A percentile compares a stretch with the other conserved stretches of the same genome.
phyloP scores from a whole-genome alignment of 2,888 invertebrate species.

The Lasioglossum oenotherae region DNA sequence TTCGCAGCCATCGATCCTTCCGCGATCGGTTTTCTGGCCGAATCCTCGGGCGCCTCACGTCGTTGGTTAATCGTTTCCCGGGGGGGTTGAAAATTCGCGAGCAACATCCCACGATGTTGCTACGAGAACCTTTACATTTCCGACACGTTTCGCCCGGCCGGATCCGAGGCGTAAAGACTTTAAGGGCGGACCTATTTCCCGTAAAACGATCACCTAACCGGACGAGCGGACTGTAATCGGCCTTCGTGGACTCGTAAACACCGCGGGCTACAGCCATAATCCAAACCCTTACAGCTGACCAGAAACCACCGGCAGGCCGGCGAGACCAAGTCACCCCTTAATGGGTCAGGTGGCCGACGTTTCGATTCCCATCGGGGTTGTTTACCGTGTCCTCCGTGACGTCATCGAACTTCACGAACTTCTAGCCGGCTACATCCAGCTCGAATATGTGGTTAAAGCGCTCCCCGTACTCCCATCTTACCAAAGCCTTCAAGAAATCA shows the following conservation, averaged over 20 bases:
- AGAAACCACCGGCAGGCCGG: conserved; percentile 71
- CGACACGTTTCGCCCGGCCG: conserved; percentile 39
- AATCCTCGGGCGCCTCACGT: neutral
- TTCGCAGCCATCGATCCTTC: conserved; percentile 32
- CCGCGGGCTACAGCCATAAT: conserved; percentile 75
- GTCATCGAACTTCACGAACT: conserved; percentile 68
- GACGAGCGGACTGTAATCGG: conserved; percentile 76
- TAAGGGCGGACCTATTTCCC: conserved; percentile 56
- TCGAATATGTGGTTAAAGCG: conserved; percentile 40
- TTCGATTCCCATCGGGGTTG: conserved; percentile 71
- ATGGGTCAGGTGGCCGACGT: conserved; percentile 77
- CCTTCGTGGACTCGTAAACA: conserved; percentile 81
- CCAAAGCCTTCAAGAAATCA: conserved; percentile 14
- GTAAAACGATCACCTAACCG: conserved; percentile 66
- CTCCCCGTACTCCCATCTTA: neutral
- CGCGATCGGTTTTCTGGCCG: neutral
- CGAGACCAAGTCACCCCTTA: conserved; percentile 70
- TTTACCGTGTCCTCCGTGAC: conserved; percentile 65
- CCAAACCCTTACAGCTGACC: conserved; percentile 74
- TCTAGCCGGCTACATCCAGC: neutral
- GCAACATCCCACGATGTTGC: neutral
- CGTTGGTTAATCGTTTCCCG: conserved; percentile 9
- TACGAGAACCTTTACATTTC: conserved; percentile 45
- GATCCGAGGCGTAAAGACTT: conserved; percentile 35
- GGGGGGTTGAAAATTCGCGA: conserved; percentile 20